Evolutionary conservation across 1,140 invertebrate genomes (phyloP), one percentile per base, ranked within the genome.

Genomic region (Cylas formicarius): DNA sequence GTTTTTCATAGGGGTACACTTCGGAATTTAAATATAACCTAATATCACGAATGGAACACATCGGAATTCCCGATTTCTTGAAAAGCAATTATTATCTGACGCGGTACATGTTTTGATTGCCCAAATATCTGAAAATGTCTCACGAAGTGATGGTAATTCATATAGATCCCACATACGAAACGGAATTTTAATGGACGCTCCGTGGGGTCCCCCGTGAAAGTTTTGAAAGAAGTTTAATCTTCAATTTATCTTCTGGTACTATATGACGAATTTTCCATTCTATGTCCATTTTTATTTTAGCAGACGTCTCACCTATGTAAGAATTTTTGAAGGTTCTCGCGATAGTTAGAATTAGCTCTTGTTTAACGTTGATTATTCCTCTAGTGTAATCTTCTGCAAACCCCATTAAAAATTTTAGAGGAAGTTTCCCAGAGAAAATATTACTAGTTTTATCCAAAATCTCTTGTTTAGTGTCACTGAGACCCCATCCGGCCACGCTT

Each of bases 181-280:
- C 13, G 48, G 26, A 9, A 53, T 43, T 17, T 24, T 14, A 19
- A 53, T 29, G 24, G 38, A n/a, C 32, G 33, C 34, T 32, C 42
- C 42, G 3, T 32, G 11, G 19, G 19, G 18, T 7, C 34, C 29
- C 6, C 19, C 34, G 28, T 45, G 22, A 6, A 55, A 26, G 20
- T 19, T 21, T 11, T 37, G 27, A 4, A 52, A 18, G 8, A 49
- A 26, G 13, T 27, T 26, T 17, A 16, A 21, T 34, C 20, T 21
- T 38, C n/a, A n/a, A n/a, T n/a, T n/a, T n/a, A n/a, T n/a, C 27
- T 31, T 51, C 38, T 8, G 28, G n/a, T 2, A 31, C 24, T n/a
- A 55, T 32, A 17, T 55, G 49, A 10, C 44, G 41, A 8, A 51
- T 36, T 33, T 52, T 41, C 50, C 52, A 52, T 36, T 48, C 43